These are phyloP conservation scores for Choloepus hoffmanni DNA, from an alignment of 2,113 vertebrate species.

Conservation along the genomic window DNA sequence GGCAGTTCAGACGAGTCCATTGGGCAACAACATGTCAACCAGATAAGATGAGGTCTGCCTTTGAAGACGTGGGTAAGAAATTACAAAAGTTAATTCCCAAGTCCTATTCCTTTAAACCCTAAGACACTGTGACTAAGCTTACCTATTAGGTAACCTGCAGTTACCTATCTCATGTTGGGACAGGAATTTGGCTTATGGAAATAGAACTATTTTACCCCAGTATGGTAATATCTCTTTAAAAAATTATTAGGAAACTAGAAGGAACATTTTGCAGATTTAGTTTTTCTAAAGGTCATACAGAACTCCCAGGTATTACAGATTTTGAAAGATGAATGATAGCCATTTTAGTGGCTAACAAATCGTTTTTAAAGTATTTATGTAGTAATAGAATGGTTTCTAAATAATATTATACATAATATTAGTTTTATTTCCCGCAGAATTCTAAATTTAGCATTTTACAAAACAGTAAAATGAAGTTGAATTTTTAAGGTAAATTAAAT, in stretches of 20 bases:
- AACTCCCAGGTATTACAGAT: slow-evolving; percentile 67
- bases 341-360: slow-evolving; percentile 61
- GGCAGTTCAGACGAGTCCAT: background rate
- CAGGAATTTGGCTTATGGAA: slow-evolving; percentile 49
- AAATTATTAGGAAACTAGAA: slow-evolving; percentile 58
- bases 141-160: slow-evolving; percentile 37
- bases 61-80: background rate
- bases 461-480: background rate
- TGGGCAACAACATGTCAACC: background rate
- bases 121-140: background rate
- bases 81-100: background rate
- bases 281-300: slow-evolving; percentile 77
- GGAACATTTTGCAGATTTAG: slow-evolving; percentile 47
- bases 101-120: slow-evolving; percentile 30
- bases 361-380: slow-evolving; percentile 65
- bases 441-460: slow-evolving; percentile 8
- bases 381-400: slow-evolving; percentile 61
- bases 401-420: slow-evolving; percentile 42
- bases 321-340: slow-evolving; percentile 65
- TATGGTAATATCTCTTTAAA: slow-evolving; percentile 43
- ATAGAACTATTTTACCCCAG: slow-evolving; percentile 20
- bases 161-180: slow-evolving; percentile 42
- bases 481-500: slow-evolving; percentile 37
- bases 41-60: background rate
- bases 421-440: slow-evolving; percentile 1